Conservation (phyloP, 2,797 vertebrate species). For the Calcarius lapponicus region DNA sequence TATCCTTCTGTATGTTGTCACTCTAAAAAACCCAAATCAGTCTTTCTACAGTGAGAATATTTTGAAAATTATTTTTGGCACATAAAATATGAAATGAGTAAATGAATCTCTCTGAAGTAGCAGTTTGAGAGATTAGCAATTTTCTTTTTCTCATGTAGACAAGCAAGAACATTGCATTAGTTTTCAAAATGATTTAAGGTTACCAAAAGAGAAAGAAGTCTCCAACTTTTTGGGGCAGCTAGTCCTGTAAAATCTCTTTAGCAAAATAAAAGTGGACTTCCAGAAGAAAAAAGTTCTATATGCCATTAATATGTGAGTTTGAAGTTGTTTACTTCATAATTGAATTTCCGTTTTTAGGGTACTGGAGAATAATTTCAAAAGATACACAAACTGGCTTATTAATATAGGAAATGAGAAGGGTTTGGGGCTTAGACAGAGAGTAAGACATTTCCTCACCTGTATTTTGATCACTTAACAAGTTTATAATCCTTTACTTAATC, state of each 20-base stretch:
- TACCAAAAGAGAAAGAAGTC: not conserved
- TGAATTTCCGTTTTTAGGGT: not conserved
- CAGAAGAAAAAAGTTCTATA: not conserved
- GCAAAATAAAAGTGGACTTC: not conserved
- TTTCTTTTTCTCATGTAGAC: not conserved
- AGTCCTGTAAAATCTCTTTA: not conserved
- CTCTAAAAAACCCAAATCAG: not conserved
- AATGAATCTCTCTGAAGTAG: not conserved
- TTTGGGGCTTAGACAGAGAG: not conserved
- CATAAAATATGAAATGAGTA: not conserved
- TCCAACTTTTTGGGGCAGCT: rapidly evolving
- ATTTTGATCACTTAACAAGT: not conserved
- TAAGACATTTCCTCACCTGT: not conserved
- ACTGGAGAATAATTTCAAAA: not conserved
- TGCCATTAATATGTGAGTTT: not conserved
- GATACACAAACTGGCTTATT: not conserved
- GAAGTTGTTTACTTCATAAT: not conserved
- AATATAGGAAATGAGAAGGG: not conserved
- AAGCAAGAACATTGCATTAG: not conserved
- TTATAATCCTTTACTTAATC: not conserved
- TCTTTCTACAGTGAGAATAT: not conserved
- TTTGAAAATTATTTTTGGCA: not conserved
- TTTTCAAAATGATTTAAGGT: not conserved
- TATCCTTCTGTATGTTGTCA: slow-evolving; percentile 3
- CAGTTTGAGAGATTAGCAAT: not conserved